Evolutionary conservation across 1,140 invertebrate species (phyloP).

Genomic region (Drosophila novamexicana): DNA sequence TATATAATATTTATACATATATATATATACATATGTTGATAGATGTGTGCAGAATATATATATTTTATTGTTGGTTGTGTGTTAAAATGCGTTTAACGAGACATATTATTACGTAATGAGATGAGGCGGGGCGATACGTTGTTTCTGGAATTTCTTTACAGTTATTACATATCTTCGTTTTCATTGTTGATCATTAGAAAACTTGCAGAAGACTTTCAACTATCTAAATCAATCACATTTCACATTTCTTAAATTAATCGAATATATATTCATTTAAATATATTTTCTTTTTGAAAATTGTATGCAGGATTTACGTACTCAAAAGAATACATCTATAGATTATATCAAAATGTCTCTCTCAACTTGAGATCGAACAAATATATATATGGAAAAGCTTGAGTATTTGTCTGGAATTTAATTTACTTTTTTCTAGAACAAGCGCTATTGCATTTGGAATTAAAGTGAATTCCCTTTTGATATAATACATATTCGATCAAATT

Average conservation of each 20-base stretch:
- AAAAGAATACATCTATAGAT: too few species aligned
- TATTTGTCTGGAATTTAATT: too few species aligned
- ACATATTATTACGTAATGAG: slow-evolving; percentile 82
- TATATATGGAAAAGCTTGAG: too few species aligned
- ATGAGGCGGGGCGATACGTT: slow-evolving; percentile 80
- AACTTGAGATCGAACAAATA: too few species aligned
- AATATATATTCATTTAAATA: background rate
- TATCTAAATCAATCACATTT: background rate
- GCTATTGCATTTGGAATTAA: too few species aligned
- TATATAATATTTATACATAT: slow-evolving; percentile 8
- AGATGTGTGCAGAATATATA: slow-evolving; percentile 46
- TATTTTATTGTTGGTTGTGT: slow-evolving; percentile 40
- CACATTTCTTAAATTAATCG: too few species aligned
- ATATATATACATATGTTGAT: slow-evolving; percentile 41
- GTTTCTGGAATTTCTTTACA: slow-evolving; percentile 23
- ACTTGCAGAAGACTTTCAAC: slow-evolving; percentile 14
- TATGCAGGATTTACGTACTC: too few species aligned
- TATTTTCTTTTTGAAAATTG: too few species aligned
- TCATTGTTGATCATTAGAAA: slow-evolving; percentile 5
- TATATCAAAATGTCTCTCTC: too few species aligned
- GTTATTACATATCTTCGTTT: slow-evolving; percentile 20
- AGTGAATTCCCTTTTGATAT: background rate
- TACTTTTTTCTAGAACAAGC: too few species aligned
- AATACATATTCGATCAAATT: background rate
- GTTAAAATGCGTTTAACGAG: slow-evolving; percentile 75